A percentile compares a stretch with the other conserved stretches of the same genome.
These are phyloP conservation scores for Marronus borbonicus DNA, from an alignment of 2,888 invertebrate genomes.

Conservation along the genomic window DNA sequence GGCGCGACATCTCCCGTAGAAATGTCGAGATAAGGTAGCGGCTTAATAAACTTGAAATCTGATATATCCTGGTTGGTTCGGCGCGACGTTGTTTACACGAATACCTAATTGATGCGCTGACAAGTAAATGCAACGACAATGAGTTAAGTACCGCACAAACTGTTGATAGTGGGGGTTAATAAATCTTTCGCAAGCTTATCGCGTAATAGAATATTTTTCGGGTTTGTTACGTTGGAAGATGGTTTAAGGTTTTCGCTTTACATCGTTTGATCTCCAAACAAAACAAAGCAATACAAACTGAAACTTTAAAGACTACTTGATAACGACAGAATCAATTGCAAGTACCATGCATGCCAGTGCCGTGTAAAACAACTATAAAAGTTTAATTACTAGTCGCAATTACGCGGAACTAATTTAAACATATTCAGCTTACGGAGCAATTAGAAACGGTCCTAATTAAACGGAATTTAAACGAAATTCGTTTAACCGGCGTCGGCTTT, in stretches of 20 bases:
- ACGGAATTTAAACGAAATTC: conserved; percentile 33
- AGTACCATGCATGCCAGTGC: too few species aligned
- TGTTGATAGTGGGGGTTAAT: not conserved
- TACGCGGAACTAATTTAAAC: conserved; percentile 23
- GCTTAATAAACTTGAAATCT: conserved; percentile 31
- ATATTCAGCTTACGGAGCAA: conserved; percentile 7
- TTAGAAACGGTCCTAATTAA: conserved; percentile 14
- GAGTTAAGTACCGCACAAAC: not conserved
- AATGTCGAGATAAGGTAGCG: conserved; percentile 15
- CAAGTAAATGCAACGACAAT: conserved; percentile 17
- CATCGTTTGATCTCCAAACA: too few species aligned
- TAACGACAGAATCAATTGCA: too few species aligned
- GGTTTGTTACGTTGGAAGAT: not conserved
- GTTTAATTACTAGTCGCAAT: conserved; percentile 25
- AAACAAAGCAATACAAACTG: too few species aligned
- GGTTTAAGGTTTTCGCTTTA: too few species aligned
- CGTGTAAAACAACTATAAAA: conserved; percentile 23
- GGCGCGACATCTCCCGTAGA: conserved; percentile 2
- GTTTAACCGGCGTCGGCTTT: conserved; percentile 18
- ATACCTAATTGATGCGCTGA: conserved; percentile 22
- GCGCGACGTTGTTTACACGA: conserved; percentile 17
- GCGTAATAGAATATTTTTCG: not conserved
- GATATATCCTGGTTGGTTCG: conserved; percentile 6
- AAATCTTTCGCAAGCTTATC: not conserved
- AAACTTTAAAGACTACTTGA: too few species aligned